Base-by-base conservation (phyloP, 2,113 vertebrate genomes). In the Rhabdornis inornatus region DNA sequence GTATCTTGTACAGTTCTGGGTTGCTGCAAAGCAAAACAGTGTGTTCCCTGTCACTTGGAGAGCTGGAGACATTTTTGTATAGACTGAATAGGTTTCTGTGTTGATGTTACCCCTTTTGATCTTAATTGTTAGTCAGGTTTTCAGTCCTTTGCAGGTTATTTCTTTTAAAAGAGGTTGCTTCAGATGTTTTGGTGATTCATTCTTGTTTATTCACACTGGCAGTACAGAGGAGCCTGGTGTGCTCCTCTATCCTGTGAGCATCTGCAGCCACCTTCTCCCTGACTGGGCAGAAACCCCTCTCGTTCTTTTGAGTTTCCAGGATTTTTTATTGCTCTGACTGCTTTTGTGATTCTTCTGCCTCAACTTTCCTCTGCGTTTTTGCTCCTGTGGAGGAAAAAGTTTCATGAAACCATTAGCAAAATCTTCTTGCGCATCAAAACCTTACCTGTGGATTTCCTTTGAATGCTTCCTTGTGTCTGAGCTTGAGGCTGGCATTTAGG, bases 401-500 rank as follows among this genome's bases (percentile, higher is more conserved):
- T 90, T 81, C 39, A 15, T 2, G 5, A 86, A 88, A 78, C 64
- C 60, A 50, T 89, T 81, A 89, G 72, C n/a, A 91, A 71, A 79
- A 70, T 69, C 56, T 35, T 89, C 63, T 52, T 4, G 52, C 83
- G 76, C 30, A 35, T 91, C 80, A 56, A 95, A 79, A 66, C 35
- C 60, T 94, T 89, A 52, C 72, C 59, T 2, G 0, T 83, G 89
- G 47, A 68, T 94, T 87, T 89, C 63, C 56, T 82, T 89, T 94
- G 89, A 90, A 90, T 1, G 12, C 22, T 64, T 60, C 22, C 52
- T 75, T 89, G 64, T 78, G 80, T 53, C 33, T 71, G 83, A 93
- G 95, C 86, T 95, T 11, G 56, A 66, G 83, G 89, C 86, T 93
- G 66, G 76, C 72, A 75, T 91, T 94, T 92, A 70, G 45, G 24